Base-by-base conservation (phyloP, 2,797 vertebrate species). In the Scleropages formosus region DNA sequence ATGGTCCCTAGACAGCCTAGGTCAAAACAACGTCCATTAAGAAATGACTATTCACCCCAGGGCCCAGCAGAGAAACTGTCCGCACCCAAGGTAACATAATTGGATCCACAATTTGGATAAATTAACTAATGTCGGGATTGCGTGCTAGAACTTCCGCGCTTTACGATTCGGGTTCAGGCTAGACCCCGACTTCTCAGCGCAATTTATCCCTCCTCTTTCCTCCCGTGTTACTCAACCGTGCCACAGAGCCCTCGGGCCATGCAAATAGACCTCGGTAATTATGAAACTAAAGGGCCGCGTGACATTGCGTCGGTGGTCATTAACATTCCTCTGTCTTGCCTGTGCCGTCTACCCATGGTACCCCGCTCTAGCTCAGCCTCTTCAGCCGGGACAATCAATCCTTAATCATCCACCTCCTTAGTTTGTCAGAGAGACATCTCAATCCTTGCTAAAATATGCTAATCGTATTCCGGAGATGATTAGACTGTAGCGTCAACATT, bases 381-480 rank as follows among this genome's bases (percentile, higher is more conserved):
- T 82, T 86, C 85, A 83, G 80, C 85, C 82, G 82, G 82, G 87
- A 88, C 86, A 87, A 91, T 91, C 85, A 88, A 87, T 89, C 86
- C 86, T 85, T 88, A 87, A 88, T 88, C 86, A 88, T 84, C 80
- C 83, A 83, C 69, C 60, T 53, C 78, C 61, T 78, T 72, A 78
- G 76, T 79, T 84, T 84, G 80, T 82, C 85, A 85, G 84, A 75
- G 75, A 87, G 85, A 91, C 87, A 86, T 88, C 88, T 91, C 89
- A 91, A 90, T 91, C 66, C 82, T 78, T 75, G 77, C 85, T 89
- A 90, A 90, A 51, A 90, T 91, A 92, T 93, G 91, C 88, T 90
- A 92, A 93, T 92, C 83, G 85, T 87, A 91, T 93, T 91, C 88
- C 85, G 81, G 76, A 82, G 82, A 90, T 91, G 89, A 92, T 91